Evolutionary conservation across 2,888 invertebrate species (phyloP), one percentile per base, ranked within the genome.

Genomic region (Drosophila lacicola): DNA sequence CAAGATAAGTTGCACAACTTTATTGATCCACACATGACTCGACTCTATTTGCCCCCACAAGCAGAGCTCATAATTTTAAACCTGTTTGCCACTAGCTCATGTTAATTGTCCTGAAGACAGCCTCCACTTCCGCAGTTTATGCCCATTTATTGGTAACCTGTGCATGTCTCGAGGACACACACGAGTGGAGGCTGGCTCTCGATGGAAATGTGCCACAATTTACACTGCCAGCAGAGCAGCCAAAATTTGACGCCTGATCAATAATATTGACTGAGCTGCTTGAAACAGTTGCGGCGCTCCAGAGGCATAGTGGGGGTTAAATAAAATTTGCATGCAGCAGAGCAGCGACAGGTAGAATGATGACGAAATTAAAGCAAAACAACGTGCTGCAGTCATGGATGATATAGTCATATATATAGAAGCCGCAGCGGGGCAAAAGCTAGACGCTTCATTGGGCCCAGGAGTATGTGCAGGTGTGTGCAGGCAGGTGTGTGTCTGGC

Each of bases 301-400:
- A 17, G 19, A n/a, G 36, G 14, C 14, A 13, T 5, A 25, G 17
- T 25, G 33, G 37, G 11, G 54, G 29, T 29, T 44, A 39, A 58
- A 46, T 39, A 55, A 64, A 77, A 82, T 88, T 77, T 83, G 77
- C 82, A 82, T 88, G 80, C 88, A 86, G 46, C 65, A 42, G 69
- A 66, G 82, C 62, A 71, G 64, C 69, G 72, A 76, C 69, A 70
- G 72, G 60, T 68, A 53, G 69, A 78, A 67, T 71, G 83, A 78
- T 88, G 87, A 79, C 77, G 69, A 81, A 88, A 85, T 85, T 85
- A 83, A 83, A 81, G 81, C 89, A 81, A 87, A 74, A 81, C 89
- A 79, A 58, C 63, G 66, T 71, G 75, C 70, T 68, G 75, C 70
- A 70, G 51, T 49, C 63, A 62, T 37, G 70, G 65, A 60, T 74